Base-by-base conservation (phyloP, 30 jellyfish, hydroid and myxozoan genomes). In the Aurelia coerulea region DNA sequence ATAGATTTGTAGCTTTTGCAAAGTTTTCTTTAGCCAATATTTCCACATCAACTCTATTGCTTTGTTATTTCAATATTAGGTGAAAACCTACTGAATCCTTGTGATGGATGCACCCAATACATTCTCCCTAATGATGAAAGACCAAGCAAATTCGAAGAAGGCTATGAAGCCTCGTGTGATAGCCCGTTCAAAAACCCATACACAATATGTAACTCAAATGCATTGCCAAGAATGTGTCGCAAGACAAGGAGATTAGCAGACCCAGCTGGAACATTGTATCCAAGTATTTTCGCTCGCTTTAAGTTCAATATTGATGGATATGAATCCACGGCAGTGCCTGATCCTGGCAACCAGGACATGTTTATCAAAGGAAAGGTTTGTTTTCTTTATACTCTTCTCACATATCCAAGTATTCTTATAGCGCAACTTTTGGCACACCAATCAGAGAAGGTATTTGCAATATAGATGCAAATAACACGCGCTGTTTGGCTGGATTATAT, bases 301-400 rank as follows among this genome's bases (percentile, higher is more conserved):
- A 35, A 51, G 65, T 29, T 72, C 65, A 72, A 33, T 10, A 46
- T 72, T 46, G 82, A 72, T 72, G 82, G 82, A 0, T 72, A 72
- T 42, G 65, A 72, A 41, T 8, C 41, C 7, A 72, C 52, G 7
- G 65, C 68, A 72, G 50, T 72, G 16, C 82, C 82, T 17, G 82
- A 72, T 17, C 82, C 82, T 31, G 82, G 63, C 2, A 72, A 72
- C 65, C 37, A 42, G 56, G 82, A 72, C 65, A 72, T 72, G 82
- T 72, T 33, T 42, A 41, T 72, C 9, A 72, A 42, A 72, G 82
- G 65, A 72, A 35, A 51, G 82, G 82, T 42, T 46, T 46, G 56
- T 46, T 46, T 46, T 46, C 56, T 46, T 0, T 7, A 0, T 46
- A 6, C 56, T 37, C 5, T 37, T 5, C 5, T 37, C 5, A 37